These are phyloP conservation scores for Zhuqinia jingwanae DNA, from an alignment of 2,888 invertebrate species.

Conservation along the genomic window DNA sequence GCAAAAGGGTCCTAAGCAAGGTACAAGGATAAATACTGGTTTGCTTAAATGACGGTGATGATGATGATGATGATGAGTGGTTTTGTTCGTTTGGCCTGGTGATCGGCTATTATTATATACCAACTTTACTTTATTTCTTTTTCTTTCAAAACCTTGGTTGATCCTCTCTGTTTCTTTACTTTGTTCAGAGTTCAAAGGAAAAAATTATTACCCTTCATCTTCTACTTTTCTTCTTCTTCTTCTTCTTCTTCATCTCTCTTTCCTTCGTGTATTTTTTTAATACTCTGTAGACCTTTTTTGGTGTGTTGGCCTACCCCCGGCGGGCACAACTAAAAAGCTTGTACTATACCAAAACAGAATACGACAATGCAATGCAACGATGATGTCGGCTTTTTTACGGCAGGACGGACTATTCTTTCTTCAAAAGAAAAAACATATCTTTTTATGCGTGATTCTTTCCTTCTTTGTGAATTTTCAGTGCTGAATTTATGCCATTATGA, in stretches of 20 bases:
- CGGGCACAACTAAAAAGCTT: constrained; percentile 49
- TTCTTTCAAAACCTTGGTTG: background rate
- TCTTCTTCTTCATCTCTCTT: background rate
- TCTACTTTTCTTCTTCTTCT: background rate
- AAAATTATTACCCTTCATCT: constrained; percentile 41
- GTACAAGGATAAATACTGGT: constrained; percentile 21
- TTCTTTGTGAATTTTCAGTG: too few relatives aligned
- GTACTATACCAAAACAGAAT: too few relatives aligned
- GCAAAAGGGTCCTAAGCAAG: background rate
- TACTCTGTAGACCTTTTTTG: constrained; percentile 40
- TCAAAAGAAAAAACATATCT: too few relatives aligned
- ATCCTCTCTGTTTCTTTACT: background rate
- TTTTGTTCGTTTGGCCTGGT: background rate
- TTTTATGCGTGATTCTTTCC: too few relatives aligned
- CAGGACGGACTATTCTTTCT: too few relatives aligned
- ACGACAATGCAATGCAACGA: too few relatives aligned
- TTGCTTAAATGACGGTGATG: background rate
- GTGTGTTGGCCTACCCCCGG: constrained; percentile 64
- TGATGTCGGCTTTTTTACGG: background rate
- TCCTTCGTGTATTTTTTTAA: constrained; percentile 30
- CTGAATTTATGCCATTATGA: constrained; percentile 12
- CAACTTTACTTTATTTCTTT: background rate
- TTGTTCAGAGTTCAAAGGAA: constrained; percentile 2
- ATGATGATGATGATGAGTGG: too few relatives aligned
- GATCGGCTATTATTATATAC: constrained; percentile 39